phyloP scores from a whole-genome alignment of 2,797 vertebrate genomes.

The Amblyopsis hoosieri region DNA sequence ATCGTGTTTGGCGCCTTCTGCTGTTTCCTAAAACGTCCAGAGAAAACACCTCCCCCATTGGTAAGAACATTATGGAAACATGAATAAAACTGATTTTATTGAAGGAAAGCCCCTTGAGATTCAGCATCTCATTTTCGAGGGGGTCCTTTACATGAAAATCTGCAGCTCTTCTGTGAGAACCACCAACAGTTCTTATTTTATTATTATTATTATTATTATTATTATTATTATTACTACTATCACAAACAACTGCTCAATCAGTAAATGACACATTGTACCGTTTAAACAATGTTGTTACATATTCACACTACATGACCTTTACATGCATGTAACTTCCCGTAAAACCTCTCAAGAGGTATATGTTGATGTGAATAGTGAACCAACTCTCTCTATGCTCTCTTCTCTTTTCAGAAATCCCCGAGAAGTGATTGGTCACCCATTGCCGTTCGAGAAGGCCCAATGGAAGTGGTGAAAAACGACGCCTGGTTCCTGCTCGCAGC shows the following conservation, averaged over 20 bases:
- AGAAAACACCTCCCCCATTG: conserved; percentile 70
- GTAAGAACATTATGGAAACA: conserved; percentile 50
- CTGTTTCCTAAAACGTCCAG: conserved; percentile 66
- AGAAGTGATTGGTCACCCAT: conserved; percentile 70
- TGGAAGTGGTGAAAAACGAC: conserved; percentile 76
- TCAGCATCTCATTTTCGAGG: too few relatives aligned
- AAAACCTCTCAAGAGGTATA: neutral
- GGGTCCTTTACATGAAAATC: too few relatives aligned
- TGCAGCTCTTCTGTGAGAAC: neutral
- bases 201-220: neutral
- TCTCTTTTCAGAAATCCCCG: conserved; percentile 65
- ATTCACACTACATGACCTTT: neutral
- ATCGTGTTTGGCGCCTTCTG: conserved; percentile 28
- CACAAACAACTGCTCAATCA: neutral
- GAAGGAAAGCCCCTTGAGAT: too few relatives aligned
- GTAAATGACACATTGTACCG: too few relatives aligned
- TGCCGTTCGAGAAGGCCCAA: conserved; percentile 38
- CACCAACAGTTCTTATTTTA: neutral
- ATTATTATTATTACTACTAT: neutral
- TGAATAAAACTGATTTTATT: too few relatives aligned
- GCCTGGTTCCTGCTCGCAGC: conserved; percentile 69
- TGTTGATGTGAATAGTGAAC: neutral
- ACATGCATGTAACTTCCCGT: neutral
- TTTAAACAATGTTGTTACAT: neutral
- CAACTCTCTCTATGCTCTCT: neutral